phyloP scores from a whole-genome alignment of 2,797 vertebrate genomes.

The Sebastes itinus region DNA sequence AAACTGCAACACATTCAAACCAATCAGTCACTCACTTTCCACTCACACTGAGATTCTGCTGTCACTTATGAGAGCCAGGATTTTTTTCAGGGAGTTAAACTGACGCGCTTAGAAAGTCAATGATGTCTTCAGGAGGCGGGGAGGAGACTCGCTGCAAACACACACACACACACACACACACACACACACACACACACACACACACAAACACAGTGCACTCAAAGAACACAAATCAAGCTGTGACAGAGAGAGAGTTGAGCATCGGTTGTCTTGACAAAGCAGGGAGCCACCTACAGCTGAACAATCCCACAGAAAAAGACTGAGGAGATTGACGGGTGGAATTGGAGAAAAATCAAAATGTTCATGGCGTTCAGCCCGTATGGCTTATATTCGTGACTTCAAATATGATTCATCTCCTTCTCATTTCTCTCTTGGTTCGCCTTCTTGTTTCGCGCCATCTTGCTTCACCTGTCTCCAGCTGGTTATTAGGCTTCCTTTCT shows the following conservation, averaged over 20 bases:
- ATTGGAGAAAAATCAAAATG: slow-evolving; percentile 66
- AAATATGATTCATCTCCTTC: slow-evolving; percentile 50
- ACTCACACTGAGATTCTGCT: slow-evolving; percentile 13
- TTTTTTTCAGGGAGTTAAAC: slow-evolving; percentile 40
- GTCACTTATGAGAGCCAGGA: slow-evolving; percentile 34
- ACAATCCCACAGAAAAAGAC: slow-evolving; percentile 32
- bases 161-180: slow-evolving; percentile 17
- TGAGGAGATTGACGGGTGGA: slow-evolving; percentile 64
- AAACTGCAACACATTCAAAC: slow-evolving; percentile 13
- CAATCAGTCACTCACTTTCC: slow-evolving; percentile 18
- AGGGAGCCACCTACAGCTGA: slow-evolving; percentile 60
- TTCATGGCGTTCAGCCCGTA: slow-evolving; percentile 48
- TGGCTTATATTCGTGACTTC: slow-evolving; percentile 62
- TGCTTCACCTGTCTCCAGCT: slow-evolving; percentile 25
- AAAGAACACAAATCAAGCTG: slow-evolving; percentile 51
- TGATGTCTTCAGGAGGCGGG: slow-evolving; percentile 19
- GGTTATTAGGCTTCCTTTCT: slow-evolving; percentile 29
- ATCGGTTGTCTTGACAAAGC: slow-evolving; percentile 45
- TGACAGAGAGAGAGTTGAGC: slow-evolving; percentile 35
- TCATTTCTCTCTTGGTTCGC: slow-evolving; percentile 3
- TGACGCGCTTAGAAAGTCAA: slow-evolving; percentile 48
- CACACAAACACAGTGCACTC: neutral
- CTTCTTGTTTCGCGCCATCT: slow-evolving; percentile 27
- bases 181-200: neutral
- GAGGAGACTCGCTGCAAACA: slow-evolving; percentile 7